Evolutionary conservation across 2,113 vertebrate species (phyloP).

Genomic region (Sciurus niger): DNA sequence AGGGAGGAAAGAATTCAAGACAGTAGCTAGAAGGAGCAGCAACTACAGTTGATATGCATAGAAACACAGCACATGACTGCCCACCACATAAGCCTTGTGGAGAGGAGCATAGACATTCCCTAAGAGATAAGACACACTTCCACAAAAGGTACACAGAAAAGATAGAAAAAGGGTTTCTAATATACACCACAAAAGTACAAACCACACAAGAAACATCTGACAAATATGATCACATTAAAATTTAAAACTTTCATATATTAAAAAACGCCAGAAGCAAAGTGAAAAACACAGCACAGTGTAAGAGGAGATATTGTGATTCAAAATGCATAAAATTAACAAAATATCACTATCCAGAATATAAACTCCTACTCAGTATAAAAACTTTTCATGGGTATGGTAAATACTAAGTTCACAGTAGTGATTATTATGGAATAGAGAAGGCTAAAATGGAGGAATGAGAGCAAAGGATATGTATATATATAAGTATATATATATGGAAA

Average conservation of each 20-base stretch:
- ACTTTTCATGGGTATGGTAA: constrained; percentile 35
- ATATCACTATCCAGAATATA: constrained; percentile 71
- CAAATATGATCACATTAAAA: constrained; percentile 74
- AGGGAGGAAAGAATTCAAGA: not conserved
- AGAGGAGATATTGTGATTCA: constrained; percentile 77
- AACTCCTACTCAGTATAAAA: constrained; percentile 68
- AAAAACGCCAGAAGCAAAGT: constrained; percentile 74
- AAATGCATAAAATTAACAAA: constrained; percentile 79
- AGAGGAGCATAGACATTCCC: not conserved
- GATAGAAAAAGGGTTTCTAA: not conserved
- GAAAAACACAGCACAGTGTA: constrained; percentile 69
- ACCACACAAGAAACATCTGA: constrained; percentile 69
- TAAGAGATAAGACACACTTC: not conserved
- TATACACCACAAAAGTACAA: constrained; percentile 53
- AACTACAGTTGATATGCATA: not conserved
- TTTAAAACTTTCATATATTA: constrained; percentile 70
- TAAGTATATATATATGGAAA: too few relatives aligned
- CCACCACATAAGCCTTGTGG: not conserved
- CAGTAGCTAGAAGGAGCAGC: not conserved
- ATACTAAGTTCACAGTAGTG: constrained; percentile 48
- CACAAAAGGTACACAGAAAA: constrained; percentile 6
- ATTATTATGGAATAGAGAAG: not conserved
- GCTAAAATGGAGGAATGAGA: not conserved
- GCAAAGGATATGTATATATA: not conserved
- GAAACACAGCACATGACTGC: not conserved